phyloP scores from a whole-genome alignment of 92 coral and sea anemone species.

The Parazoanthus swiftii region DNA sequence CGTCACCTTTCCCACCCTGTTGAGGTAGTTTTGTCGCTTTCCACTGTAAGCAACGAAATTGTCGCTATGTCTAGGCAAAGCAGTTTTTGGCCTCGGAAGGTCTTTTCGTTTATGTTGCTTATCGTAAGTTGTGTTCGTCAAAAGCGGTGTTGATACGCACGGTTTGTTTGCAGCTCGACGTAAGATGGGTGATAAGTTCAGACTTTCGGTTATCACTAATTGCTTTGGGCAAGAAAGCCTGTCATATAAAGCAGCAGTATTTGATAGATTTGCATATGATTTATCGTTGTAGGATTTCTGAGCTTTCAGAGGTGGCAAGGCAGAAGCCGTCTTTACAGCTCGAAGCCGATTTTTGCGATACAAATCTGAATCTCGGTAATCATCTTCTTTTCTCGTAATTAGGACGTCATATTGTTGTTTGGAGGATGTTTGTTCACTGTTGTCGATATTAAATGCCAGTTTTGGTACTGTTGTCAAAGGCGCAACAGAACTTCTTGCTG shows the following conservation, averaged over 20 bases:
- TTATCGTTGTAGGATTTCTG: neutral
- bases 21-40: neutral
- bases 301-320: constrained; percentile 33
- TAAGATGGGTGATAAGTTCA: neutral
- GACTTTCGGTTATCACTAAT: neutral
- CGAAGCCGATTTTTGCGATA: neutral
- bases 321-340: neutral
- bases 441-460: neutral
- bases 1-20: neutral
- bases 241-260: neutral
- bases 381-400: neutral
- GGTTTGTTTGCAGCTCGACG: neutral
- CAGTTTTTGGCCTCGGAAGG: neutral
- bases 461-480: constrained; percentile 17
- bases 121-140: neutral
- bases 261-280: neutral
- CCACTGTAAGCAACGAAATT: neutral
- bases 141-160: neutral
- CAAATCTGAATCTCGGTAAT: neutral
- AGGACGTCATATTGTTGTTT: constrained; percentile 23
- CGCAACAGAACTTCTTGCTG: neutral
- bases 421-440: constrained; percentile 5
- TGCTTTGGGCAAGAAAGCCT: constrained; percentile 6
- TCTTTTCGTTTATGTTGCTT: neutral
- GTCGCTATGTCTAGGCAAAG: constrained; percentile 1